Evolutionary conservation across 2,888 invertebrate species (phyloP).

Genomic region (Pyrocoelia pectoralis): DNA sequence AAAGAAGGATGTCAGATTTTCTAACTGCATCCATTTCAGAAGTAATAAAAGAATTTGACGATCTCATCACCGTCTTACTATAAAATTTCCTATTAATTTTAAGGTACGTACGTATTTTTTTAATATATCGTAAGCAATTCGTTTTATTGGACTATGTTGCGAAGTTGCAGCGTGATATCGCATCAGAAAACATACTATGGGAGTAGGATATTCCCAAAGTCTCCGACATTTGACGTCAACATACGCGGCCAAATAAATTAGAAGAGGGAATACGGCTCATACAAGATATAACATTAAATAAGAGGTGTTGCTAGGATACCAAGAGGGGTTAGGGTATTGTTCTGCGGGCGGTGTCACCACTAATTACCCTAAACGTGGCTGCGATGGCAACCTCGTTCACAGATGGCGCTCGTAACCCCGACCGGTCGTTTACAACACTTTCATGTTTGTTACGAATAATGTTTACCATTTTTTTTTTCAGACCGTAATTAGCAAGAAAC

Average conservation of each 20-base stretch:
- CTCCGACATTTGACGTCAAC: constrained; percentile 54
- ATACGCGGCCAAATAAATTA: constrained; percentile 55
- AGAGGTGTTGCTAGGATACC: constrained; percentile 38
- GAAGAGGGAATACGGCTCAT: constrained; percentile 51
- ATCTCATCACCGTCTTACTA: background rate
- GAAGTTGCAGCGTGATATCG: constrained; percentile 43
- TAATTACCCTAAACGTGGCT: constrained; percentile 45
- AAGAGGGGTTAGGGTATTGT: constrained; percentile 40
- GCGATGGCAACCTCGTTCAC: constrained; percentile 37
- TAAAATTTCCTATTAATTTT: background rate
- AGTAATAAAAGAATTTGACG: background rate
- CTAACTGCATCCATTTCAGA: background rate
- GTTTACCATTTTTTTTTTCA: constrained; percentile 41
- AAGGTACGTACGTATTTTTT: constrained; percentile 31
- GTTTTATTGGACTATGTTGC: constrained; percentile 38
- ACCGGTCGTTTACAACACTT: constrained; percentile 45
- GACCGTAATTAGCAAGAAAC: constrained; percentile 43
- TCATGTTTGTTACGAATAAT: constrained; percentile 45
- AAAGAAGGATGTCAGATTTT: constrained; percentile 8
- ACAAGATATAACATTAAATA: constrained; percentile 41
- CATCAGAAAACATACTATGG: constrained; percentile 59
- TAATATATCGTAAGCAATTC: constrained; percentile 40
- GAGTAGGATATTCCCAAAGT: constrained; percentile 56
- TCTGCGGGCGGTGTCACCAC: constrained; percentile 46
- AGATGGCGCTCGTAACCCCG: constrained; percentile 43